Percentiles rank a stretch among this genome's conserved stretches.
Conservation (phyloP, 2,888 invertebrate species). For the Leucophenga maculata region DNA sequence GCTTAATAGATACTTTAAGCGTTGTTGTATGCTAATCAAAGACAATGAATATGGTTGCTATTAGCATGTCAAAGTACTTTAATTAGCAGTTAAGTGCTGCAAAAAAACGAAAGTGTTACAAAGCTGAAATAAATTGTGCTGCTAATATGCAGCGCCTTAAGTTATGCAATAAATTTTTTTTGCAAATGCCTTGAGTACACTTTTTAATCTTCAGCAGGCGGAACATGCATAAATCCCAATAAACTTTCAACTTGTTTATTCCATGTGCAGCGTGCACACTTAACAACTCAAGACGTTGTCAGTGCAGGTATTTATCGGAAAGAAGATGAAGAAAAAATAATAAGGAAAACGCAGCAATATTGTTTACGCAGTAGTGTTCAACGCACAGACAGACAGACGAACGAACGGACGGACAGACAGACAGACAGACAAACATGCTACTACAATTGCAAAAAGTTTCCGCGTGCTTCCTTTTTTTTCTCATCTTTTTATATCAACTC, state of each 20-base stretch:
- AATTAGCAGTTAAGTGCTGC: too few species aligned
- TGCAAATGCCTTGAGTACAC: neutral
- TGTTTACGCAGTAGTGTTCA: neutral
- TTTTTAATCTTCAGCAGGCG: neutral
- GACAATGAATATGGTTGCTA: too few species aligned
- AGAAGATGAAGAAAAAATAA: neutral
- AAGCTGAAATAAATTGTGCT: too few species aligned
- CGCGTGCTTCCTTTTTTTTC: too few species aligned
- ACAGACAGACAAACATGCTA: neutral
- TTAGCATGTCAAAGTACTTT: too few species aligned
- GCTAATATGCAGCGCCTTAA: too few species aligned
- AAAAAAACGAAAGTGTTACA: too few species aligned
- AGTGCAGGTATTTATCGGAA: neutral
- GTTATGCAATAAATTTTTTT: too few species aligned
- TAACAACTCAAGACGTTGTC: constrained; percentile 6
- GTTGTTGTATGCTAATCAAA: too few species aligned
- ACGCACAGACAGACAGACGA: neutral
- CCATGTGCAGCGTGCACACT: neutral
- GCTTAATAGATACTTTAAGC: too few species aligned
- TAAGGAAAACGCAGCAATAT: neutral
- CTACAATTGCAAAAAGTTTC: too few species aligned
- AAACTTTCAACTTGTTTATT: neutral
- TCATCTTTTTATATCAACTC: too few species aligned
- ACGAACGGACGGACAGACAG: neutral
- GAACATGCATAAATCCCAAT: neutral